Evolutionary conservation across 53 echinoderm and acorn worm species (phyloP).

Genomic region (Temnopleurus reevesii): DNA sequence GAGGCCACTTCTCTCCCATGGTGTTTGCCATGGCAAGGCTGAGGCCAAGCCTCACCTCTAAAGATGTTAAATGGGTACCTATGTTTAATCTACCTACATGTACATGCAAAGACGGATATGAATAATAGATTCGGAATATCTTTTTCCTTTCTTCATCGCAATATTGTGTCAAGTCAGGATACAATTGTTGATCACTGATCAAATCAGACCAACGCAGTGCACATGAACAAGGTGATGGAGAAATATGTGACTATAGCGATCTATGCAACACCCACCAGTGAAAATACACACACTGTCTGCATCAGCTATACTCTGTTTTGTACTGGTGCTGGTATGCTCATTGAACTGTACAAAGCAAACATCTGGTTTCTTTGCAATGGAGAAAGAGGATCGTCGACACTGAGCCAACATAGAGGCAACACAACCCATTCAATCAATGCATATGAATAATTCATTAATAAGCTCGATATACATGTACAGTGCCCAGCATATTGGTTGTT

Average conservation of each 20-base stretch:
- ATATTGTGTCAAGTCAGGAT: no score
- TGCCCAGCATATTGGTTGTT: background rate
- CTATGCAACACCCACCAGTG: no score
- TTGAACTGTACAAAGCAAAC: constrained; percentile 52
- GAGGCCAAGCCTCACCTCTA: no score
- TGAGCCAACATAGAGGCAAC: background rate
- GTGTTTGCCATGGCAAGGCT: no score
- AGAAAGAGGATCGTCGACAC: background rate
- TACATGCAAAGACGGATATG: background rate
- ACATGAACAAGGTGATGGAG: no score
- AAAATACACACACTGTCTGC: background rate
- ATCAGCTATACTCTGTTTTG: background rate
- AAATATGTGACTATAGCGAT: no score
- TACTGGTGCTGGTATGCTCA: constrained; percentile 21
- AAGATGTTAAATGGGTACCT: no score
- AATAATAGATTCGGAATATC: no score
- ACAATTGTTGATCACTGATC: no score
- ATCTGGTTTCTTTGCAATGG: constrained; percentile 47
- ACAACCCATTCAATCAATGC: constrained; percentile 36
- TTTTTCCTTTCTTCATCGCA: no score
- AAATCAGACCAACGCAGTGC: no score
- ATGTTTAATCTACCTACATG: background rate
- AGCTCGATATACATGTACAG: background rate
- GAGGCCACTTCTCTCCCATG: no score
- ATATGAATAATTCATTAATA: constrained; percentile 48